phyloP scores from a whole-genome alignment of 2,888 invertebrate genomes.

The Cheilosia soror region DNA sequence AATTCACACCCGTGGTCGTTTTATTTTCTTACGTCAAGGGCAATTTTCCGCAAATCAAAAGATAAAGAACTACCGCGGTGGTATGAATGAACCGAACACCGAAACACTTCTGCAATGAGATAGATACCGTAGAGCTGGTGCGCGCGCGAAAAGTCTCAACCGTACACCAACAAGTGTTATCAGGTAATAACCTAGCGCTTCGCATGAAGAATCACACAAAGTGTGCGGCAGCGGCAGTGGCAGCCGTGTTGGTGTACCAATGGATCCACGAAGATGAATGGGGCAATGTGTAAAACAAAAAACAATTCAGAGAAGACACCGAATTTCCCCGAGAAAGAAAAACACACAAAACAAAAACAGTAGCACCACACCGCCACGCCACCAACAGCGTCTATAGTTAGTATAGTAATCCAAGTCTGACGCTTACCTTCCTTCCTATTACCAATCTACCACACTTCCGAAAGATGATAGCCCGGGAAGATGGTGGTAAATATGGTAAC shows the following conservation, averaged over 20 bases:
- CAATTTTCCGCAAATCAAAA: background rate
- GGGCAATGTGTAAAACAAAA: conserved; percentile 30
- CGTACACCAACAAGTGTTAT: conserved; percentile 73
- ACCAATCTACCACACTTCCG: conserved; percentile 74
- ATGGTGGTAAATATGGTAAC: conserved; percentile 48
- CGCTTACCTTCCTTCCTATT: conserved; percentile 61
- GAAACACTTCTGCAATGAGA: conserved; percentile 16
- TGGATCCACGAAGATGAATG: conserved; percentile 57
- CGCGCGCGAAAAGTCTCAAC: conserved; percentile 60
- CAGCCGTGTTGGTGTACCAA: conserved; percentile 15
- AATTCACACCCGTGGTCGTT: background rate
- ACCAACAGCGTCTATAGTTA: conserved; percentile 16
- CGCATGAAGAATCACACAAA: conserved; percentile 52
- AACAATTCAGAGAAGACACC: conserved; percentile 20
- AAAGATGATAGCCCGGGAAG: conserved; percentile 60
- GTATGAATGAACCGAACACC: conserved; percentile 29
- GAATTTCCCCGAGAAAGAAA: conserved; percentile 31
- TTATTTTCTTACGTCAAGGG: background rate
- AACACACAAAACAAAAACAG: conserved; percentile 52
- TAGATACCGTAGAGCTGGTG: conserved; percentile 11
- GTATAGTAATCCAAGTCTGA: conserved; percentile 18
- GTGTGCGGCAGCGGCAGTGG: conserved; percentile 37
- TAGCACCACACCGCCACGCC: conserved; percentile 55
- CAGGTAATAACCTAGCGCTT: conserved; percentile 68
- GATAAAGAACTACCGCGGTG: background rate